phyloP scores from a whole-genome alignment of 2,888 invertebrate species.

The Drosophila anomalipes region DNA sequence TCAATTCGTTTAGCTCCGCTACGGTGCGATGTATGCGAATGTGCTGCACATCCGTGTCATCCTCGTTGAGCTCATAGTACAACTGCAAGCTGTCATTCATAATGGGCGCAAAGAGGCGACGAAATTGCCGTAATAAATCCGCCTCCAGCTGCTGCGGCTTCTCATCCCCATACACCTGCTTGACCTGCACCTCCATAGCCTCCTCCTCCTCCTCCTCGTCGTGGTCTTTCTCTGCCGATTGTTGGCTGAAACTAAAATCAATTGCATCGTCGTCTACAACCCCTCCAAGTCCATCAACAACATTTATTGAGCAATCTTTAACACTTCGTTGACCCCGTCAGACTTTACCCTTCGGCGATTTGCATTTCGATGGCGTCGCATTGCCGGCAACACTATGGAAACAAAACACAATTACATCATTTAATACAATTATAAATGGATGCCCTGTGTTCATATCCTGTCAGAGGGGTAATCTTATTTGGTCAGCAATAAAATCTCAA shows the following conservation, averaged over 20 bases:
- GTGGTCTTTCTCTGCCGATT: conserved; percentile 33
- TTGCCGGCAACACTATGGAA: conserved; percentile 49
- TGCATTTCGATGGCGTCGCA: conserved; percentile 83
- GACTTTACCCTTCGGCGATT: conserved; percentile 84
- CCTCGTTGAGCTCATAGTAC: conserved; percentile 73
- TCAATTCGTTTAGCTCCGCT: conserved; percentile 72
- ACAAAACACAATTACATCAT: neutral
- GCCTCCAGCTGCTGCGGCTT: conserved; percentile 14
- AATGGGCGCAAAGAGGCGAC: conserved; percentile 69
- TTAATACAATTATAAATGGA: neutral
- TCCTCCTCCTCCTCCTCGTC: neutral
- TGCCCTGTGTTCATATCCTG: neutral
- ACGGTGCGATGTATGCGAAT: conserved; percentile 76
- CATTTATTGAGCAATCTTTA: conserved; percentile 85
- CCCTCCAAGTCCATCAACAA: conserved; percentile 71
- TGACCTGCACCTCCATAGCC: neutral
- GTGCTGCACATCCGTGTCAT: conserved; percentile 56
- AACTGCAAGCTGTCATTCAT: conserved; percentile 62
- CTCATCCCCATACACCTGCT: conserved; percentile 9
- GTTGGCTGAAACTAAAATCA: conserved; percentile 69
- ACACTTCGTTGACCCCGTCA: conserved; percentile 86
- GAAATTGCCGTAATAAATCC: conserved; percentile 73
- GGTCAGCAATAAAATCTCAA: neutral
- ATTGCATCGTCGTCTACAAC: conserved; percentile 54
- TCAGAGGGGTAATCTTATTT: neutral